phyloP scores from a whole-genome alignment of 2,888 invertebrate species.

The Elgonia sp. region DNA sequence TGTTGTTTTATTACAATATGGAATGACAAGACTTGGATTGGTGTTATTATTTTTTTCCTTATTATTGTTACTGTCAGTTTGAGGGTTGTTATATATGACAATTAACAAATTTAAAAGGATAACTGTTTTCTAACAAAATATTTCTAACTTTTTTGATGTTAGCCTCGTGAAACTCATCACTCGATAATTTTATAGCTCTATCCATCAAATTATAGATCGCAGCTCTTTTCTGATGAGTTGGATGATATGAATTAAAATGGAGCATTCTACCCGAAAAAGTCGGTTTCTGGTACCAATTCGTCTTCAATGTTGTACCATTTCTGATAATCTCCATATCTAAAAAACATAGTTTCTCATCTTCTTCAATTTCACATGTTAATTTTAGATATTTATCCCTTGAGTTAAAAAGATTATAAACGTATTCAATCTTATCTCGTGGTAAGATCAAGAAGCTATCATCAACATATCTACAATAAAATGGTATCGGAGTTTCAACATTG shows the following conservation, averaged over 20 bases:
- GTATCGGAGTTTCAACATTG: not conserved
- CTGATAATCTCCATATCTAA: not conserved
- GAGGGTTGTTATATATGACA: not conserved
- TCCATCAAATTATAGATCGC: conserved; percentile 5
- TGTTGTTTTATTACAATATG: not conserved
- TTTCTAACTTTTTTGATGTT: not conserved
- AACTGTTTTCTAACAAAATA: conserved; percentile 5
- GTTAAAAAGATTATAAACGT: not conserved
- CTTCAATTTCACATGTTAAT: conserved; percentile 5
- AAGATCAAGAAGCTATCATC: too few species aligned
- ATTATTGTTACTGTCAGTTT: not conserved
- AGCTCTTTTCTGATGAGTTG: not conserved
- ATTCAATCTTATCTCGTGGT: not conserved
- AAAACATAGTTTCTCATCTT: not conserved
- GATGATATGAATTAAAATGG: conserved; percentile 5
- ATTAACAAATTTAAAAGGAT: not conserved
- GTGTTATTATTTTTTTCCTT: not conserved
- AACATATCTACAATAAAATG: too few species aligned
- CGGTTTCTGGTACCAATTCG: conserved; percentile 11
- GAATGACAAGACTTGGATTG: not conserved
- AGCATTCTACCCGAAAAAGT: conserved; percentile 4
- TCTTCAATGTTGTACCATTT: not conserved
- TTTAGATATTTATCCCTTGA: not conserved
- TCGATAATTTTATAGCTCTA: not conserved
- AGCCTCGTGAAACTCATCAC: not conserved